Percentiles rank a stretch among this genome's conserved stretches.
Evolutionary conservation across 2,113 vertebrate species (phyloP).

Genomic region (Zosterops borbonicus): DNA sequence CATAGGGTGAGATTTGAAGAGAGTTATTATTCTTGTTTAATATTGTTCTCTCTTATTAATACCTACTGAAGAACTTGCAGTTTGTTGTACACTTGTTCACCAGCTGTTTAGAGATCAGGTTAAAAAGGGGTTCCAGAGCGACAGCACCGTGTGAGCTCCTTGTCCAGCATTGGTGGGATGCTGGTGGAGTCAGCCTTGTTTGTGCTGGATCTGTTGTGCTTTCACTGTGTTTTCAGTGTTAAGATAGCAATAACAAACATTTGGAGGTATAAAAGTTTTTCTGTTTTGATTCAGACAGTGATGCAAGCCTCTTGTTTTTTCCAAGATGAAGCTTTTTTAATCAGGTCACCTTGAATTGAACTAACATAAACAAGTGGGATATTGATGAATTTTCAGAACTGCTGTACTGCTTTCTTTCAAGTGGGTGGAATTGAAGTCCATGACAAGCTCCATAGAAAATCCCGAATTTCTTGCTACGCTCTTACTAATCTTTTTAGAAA

Average conservation of each 20-base stretch:
- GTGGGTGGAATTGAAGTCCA: neutral
- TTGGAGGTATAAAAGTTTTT: neutral
- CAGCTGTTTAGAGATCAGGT: neutral
- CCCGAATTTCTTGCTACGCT: neutral
- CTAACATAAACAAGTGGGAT: neutral
- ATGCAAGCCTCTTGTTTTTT: neutral
- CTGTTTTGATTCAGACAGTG: neutral
- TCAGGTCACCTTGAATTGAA: neutral
- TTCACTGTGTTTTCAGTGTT: neutral
- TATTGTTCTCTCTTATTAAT: neutral
- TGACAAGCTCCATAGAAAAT: neutral
- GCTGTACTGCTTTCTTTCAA: neutral
- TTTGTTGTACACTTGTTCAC: neutral
- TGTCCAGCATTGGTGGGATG: neutral
- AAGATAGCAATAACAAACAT: neutral
- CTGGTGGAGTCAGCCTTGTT: neutral
- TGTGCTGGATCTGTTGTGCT: neutral
- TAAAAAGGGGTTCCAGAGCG: neutral
- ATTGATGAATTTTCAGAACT: neutral
- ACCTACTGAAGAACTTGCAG: neutral
- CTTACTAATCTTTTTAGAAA: neutral
- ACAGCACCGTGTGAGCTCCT: neutral
- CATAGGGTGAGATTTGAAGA: neutral
- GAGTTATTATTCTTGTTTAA: neutral
- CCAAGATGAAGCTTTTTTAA: neutral